These are phyloP conservation scores for Auanema freiburgensis DNA, from an alignment of 2,888 invertebrate genomes.

Conservation along the genomic window DNA sequence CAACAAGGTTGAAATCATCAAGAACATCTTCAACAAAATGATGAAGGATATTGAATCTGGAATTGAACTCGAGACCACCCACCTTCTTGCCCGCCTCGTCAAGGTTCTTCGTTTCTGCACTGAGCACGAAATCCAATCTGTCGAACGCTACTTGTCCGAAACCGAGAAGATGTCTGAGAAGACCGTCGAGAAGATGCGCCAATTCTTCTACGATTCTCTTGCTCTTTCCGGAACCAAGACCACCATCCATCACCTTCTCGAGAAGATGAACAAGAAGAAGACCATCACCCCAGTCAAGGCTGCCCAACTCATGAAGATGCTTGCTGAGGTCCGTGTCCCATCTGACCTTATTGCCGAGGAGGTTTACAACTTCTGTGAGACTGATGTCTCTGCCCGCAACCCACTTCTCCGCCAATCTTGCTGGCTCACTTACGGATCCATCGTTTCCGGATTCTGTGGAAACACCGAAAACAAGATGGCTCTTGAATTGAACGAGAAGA, in stretches of 20 bases:
- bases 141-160: conserved; percentile 28
- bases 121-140: conserved; percentile 41
- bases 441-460: too few species aligned
- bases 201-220: conserved; percentile 49
- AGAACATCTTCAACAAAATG: too few species aligned
- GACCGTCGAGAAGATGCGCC: too few species aligned
- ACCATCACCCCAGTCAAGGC: conserved; percentile 42
- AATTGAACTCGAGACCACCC: conserved; percentile 30
- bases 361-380: too few species aligned
- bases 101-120: conserved; percentile 44
- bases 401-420: too few species aligned
- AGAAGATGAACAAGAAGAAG: conserved; percentile 45
- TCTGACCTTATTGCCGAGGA: conserved; percentile 36
- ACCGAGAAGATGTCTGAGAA: conserved; percentile 25
- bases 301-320: conserved; percentile 40
- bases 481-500: too few species aligned
- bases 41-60: conserved; percentile 34
- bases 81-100: conserved; percentile 48
- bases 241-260: conserved; percentile 42
- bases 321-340: conserved; percentile 43
- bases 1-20: too few species aligned
- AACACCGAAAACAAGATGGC: too few species aligned
- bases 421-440: too few species aligned
- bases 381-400: too few species aligned
- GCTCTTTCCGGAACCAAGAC: conserved; percentile 50